phyloP scores from a whole-genome alignment of 2,113 vertebrate genomes.

The Speoplatyrhinus poulsoni region DNA sequence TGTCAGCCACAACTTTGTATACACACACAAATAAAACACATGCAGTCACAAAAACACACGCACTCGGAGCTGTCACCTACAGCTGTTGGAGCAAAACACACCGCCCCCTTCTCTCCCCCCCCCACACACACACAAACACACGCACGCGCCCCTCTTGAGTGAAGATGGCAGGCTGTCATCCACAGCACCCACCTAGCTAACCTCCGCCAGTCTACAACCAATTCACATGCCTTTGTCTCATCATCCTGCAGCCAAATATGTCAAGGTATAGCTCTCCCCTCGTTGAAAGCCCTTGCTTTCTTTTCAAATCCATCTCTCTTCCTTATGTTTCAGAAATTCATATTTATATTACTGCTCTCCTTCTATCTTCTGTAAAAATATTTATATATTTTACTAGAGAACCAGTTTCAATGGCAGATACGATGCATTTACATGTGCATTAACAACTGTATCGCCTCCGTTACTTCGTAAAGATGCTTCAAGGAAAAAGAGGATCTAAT shows the following conservation, averaged over 20 bases:
- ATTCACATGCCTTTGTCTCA: background rate
- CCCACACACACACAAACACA: background rate
- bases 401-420: too few relatives aligned
- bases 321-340: too few relatives aligned
- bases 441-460: too few relatives aligned
- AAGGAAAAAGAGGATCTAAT: too few relatives aligned
- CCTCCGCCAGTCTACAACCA: background rate
- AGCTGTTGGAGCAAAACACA: conserved; percentile 27
- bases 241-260: background rate
- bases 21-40: background rate
- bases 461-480: too few relatives aligned
- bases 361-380: too few relatives aligned
- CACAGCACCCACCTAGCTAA: conserved; percentile 18
- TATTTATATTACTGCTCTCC: too few relatives aligned
- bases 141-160: background rate
- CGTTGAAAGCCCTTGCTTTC: background rate
- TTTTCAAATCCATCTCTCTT: background rate
- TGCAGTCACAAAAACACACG: conserved; percentile 1
- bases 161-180: conserved; percentile 1
- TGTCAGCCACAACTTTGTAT: background rate
- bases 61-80: conserved; percentile 43
- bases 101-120: background rate
- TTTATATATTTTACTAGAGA: too few relatives aligned
- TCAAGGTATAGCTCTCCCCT: background rate
- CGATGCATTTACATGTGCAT: too few relatives aligned